Evolutionary conservation across 2,888 invertebrate species (phyloP).

Genomic region (Cancer borealis): DNA sequence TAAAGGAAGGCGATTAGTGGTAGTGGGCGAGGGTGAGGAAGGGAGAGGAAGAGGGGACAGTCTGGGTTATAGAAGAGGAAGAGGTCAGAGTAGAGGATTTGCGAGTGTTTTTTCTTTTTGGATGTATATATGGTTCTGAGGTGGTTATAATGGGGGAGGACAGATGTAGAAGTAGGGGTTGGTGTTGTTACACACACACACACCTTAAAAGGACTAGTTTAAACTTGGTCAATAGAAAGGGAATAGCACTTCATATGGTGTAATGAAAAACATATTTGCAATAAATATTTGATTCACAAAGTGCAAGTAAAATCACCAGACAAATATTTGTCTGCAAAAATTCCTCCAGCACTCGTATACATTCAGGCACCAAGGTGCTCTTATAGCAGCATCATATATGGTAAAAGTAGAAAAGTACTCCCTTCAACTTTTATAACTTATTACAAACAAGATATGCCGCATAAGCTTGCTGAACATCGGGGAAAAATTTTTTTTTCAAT

Average conservation of each 20-base stretch:
- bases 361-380: constrained; percentile 1
- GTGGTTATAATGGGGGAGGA: too few relatives aligned
- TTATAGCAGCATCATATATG: not conserved
- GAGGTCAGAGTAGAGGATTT: too few relatives aligned
- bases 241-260: not conserved
- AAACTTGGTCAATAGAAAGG: too few relatives aligned
- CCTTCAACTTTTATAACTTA: not conserved
- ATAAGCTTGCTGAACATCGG: not conserved
- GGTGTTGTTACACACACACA: too few relatives aligned
- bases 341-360: not conserved
- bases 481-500: not conserved
- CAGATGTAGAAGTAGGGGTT: too few relatives aligned
- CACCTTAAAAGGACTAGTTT: too few relatives aligned
- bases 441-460: not conserved
- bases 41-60: too few relatives aligned
- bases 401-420: not conserved
- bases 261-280: constrained; percentile 15
- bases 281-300: constrained; percentile 42
- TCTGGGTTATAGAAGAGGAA: too few relatives aligned
- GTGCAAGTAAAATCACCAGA: constrained; percentile 31
- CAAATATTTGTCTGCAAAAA: constrained; percentile 33
- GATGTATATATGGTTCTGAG: too few relatives aligned
- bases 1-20: too few relatives aligned
- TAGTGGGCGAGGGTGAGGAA: too few relatives aligned
- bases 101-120: too few relatives aligned